A percentile compares a stretch with the other conserved stretches of the same genome.
Evolutionary conservation across 2,797 vertebrate species (phyloP).

Genomic region (Xiphophorus birchmanni): DNA sequence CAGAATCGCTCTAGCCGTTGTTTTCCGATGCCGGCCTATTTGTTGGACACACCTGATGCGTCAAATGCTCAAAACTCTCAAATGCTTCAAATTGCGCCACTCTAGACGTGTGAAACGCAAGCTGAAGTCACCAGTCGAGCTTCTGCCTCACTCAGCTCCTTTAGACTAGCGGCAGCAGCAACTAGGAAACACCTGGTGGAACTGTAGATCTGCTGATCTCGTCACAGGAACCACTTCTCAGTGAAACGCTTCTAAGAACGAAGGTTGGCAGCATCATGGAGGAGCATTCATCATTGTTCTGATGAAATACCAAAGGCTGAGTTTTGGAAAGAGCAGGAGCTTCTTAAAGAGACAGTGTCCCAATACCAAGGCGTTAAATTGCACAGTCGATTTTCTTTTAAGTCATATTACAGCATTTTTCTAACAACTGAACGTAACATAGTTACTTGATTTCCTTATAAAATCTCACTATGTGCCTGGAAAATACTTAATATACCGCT

Average conservation of each 20-base stretch:
- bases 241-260: background rate
- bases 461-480: background rate
- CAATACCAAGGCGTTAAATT: background rate
- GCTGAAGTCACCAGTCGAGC: too few species aligned
- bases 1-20: too few species aligned
- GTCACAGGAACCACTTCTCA: background rate
- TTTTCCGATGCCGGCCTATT: too few species aligned
- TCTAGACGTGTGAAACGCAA: too few species aligned
- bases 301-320: background rate
- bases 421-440: background rate
- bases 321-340: background rate
- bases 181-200: too few species aligned
- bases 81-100: too few species aligned
- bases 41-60: too few species aligned
- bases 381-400: background rate
- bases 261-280: too few species aligned
- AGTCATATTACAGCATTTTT: background rate
- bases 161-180: background rate
- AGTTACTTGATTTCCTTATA: background rate
- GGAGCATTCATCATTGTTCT: background rate
- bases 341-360: background rate
- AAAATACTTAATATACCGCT: background rate
- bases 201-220: background rate
- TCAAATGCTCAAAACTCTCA: too few species aligned
- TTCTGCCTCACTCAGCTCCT: too few species aligned